Conservation (phyloP, 2,113 vertebrate species). For the Rattus rattus region DNA sequence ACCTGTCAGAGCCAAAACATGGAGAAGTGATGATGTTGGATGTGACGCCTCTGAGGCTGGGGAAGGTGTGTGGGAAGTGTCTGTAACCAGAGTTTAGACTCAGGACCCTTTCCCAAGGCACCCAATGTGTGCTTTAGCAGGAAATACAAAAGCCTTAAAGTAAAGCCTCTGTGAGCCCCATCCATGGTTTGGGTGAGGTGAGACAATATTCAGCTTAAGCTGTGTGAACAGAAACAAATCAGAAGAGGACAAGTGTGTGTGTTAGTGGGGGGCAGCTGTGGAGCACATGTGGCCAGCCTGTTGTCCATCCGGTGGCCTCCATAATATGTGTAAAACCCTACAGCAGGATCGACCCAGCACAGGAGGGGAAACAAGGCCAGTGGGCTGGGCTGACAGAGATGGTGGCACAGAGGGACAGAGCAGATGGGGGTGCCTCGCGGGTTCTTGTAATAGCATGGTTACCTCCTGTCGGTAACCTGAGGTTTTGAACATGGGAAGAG, state of each 20-base stretch:
- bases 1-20: too few species aligned
- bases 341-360: background rate
- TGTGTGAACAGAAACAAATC: background rate
- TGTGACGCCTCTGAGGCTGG: background rate
- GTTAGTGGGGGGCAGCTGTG: background rate
- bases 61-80: background rate
- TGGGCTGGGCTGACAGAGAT: background rate
- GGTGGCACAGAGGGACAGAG: background rate
- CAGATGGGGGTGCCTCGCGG: background rate
- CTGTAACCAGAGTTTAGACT: background rate
- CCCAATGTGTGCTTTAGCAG: fast-evolving
- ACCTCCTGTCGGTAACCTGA: too few species aligned
- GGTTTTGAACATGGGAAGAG: background rate
- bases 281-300: background rate
- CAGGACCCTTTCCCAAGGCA: background rate
- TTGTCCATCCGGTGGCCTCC: background rate
- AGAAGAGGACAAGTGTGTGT: background rate
- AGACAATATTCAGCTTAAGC: background rate
- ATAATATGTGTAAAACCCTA: background rate
- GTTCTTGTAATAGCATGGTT: background rate
- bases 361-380: background rate
- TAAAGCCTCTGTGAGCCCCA: background rate
- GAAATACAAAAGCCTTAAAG: background rate
- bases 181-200: background rate
- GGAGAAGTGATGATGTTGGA: background rate